phyloP scores from a whole-genome alignment of 53 echinoderm and acorn worm species.

The Luidia sarsii region DNA sequence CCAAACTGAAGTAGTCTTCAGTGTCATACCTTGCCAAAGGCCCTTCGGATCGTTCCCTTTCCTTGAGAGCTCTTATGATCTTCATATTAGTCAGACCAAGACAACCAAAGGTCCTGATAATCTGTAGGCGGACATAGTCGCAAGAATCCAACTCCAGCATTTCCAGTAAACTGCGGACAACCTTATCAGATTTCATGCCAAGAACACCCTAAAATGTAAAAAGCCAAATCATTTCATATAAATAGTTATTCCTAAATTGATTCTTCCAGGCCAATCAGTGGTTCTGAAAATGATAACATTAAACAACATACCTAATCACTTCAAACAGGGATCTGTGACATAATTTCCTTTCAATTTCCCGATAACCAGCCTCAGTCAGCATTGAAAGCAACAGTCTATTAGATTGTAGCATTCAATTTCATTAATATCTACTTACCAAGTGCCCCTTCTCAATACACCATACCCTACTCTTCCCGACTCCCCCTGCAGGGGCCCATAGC shows the following conservation, averaged over 20 bases:
- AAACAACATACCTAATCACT: not conserved
- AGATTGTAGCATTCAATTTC: too few relatives aligned
- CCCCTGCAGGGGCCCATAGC: too few relatives aligned
- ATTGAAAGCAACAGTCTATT: too few relatives aligned
- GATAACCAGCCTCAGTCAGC: too few relatives aligned
- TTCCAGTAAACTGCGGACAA: slow-evolving; percentile 79
- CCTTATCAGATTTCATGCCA: slow-evolving; percentile 87
- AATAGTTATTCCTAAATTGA: too few relatives aligned
- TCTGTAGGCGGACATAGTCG: slow-evolving; percentile 92
- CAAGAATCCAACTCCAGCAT: slow-evolving; percentile 96
- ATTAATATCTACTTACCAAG: too few relatives aligned
- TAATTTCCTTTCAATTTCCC: not conserved
- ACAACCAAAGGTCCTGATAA: slow-evolving; percentile 80
- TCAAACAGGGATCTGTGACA: not conserved
- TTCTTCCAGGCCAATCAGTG: too few relatives aligned
- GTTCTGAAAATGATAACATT: too few relatives aligned
- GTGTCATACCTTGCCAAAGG: slow-evolving; percentile 76
- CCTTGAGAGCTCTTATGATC: slow-evolving; percentile 80
- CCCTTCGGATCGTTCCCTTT: slow-evolving; percentile 84
- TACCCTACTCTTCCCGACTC: too few relatives aligned
- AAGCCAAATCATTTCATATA: not conserved
- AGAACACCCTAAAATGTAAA: slow-evolving; percentile 77
- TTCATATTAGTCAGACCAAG: slow-evolving; percentile 88
- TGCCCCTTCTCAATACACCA: too few relatives aligned
- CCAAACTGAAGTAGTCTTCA: not conserved